Conservation (phyloP, 2,797 vertebrate genomes). For the Gallinago nigripennis region DNA sequence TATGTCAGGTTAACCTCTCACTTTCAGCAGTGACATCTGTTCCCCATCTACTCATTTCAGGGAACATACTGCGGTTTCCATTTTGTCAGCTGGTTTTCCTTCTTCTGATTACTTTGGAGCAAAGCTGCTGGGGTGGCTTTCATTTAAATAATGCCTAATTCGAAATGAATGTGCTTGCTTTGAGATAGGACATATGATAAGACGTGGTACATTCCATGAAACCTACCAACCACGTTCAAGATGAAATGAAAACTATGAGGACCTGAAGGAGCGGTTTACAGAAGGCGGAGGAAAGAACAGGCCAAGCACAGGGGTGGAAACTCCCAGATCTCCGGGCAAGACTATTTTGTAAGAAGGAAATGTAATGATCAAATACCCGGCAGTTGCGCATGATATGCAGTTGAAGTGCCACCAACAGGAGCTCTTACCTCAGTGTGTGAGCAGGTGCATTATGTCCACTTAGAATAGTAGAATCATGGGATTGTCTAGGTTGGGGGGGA, state of each 20-base stretch:
- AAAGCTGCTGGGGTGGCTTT: background rate
- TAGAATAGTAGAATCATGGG: no score
- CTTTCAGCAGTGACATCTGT: slow-evolving; percentile 36
- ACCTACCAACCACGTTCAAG: background rate
- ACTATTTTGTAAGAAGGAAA: background rate
- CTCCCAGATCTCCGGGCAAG: background rate
- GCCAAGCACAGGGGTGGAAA: background rate
- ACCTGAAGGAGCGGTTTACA: background rate
- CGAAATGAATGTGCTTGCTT: slow-evolving; percentile 1
- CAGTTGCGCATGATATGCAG: accelerated
- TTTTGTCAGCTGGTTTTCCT: slow-evolving; percentile 39
- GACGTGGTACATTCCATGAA: background rate
- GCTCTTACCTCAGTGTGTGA: background rate
- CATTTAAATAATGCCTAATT: slow-evolving; percentile 7
- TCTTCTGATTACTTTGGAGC: slow-evolving; percentile 43
- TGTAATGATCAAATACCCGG: accelerated
- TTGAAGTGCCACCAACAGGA: background rate
- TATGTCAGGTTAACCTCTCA: slow-evolving; percentile 53
- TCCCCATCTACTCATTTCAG: slow-evolving; percentile 15
- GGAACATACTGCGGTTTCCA: background rate
- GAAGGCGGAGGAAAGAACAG: background rate
- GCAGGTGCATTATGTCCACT: accelerated
- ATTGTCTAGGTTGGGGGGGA: no score
- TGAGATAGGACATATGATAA: slow-evolving; percentile 4
- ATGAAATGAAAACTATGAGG: background rate